Evolutionary conservation across 2,888 invertebrate species (phyloP), one percentile per base, ranked within the genome.

Genomic region (Nasonia oneida): DNA sequence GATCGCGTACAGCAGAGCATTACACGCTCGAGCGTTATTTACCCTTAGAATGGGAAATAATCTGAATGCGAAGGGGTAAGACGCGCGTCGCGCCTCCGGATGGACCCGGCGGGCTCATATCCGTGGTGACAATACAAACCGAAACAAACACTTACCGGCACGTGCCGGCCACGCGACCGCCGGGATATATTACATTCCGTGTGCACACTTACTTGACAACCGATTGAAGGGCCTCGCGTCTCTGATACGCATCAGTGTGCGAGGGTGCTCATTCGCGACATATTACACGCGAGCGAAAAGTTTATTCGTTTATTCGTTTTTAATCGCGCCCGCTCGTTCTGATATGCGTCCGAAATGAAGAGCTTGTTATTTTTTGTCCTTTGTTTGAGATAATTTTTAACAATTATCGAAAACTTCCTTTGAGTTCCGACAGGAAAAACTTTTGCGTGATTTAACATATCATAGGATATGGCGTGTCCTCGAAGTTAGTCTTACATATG

Each of bases 141-240:
- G 93, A 93, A 93, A 93, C 93, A 93, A 93, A 93, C 93, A 93
- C 93, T 93, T 91, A 90, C 88, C 85, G 92, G 89, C 93, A 93
- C 93, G 93, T 92, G 93, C 89, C 90, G 83, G 90, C 94, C 90
- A 96, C 96, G 94, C 96, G 93, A 84, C 91, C 88, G 87, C 89
- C 89, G 90, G 91, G 91, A 92, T 91, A 93, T 93, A 93, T 93
- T 93, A 92, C 93, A 93, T 93, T 93, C 93, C 93, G 90, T 90
- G 90, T 92, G 92, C 92, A 92, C 91, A 91, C 92, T 91, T 91
- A 92, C 93, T 93, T 92, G 91, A 92, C 91, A 89, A 90, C 89
- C 90, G 90, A 92, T 93, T 92, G 89, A 91, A 92, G 91, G 91
- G 91, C n/a, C 57, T 18, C 18, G 57, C n/a, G 57, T 57, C n/a